Percentiles rank a stretch among this genome's conserved stretches.
Evolutionary conservation across 2,113 vertebrate genomes (phyloP).

Genomic region (Antigone vipio): DNA sequence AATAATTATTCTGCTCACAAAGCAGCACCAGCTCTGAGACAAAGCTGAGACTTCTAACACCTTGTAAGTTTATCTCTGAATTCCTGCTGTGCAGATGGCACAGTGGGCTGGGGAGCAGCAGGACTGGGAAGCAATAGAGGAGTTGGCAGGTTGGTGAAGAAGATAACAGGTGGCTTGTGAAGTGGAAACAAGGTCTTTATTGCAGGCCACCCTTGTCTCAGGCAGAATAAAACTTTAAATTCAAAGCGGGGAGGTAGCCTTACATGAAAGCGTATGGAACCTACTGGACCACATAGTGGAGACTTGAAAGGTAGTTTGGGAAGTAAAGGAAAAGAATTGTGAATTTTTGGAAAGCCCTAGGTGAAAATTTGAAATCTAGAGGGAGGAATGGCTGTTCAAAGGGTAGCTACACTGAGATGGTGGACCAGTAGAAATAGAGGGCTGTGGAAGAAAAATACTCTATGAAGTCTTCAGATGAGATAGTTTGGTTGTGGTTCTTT

Average conservation of each 20-base stretch:
- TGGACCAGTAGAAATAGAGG: not conserved
- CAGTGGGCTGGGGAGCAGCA: conserved; percentile 62
- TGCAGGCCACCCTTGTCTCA: conserved; percentile 26
- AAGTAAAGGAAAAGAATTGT: not conserved
- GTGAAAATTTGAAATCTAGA: not conserved
- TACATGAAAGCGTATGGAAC: not conserved
- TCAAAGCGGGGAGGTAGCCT: not conserved
- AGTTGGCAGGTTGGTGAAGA: conserved; percentile 44
- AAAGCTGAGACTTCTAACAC: conserved; percentile 64
- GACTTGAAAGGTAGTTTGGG: not conserved
- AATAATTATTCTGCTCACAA: conserved; percentile 65
- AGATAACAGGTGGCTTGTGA: conserved; percentile 66
- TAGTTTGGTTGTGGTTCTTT: not conserved
- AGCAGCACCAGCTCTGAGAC: conserved; percentile 26
- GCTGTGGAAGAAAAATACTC: not conserved
- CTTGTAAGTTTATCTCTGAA: conserved; percentile 52
- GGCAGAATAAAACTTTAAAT: not conserved
- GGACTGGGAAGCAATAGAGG: conserved; percentile 53
- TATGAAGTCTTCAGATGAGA: not conserved
- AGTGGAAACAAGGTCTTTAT: conserved; percentile 55
- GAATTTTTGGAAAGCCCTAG: not conserved
- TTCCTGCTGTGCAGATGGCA: conserved; percentile 64
- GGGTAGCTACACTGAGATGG: not conserved
- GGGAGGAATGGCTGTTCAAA: not conserved
- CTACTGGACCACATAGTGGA: not conserved